Conservation (phyloP, 2,888 invertebrate species). For the Leptogaster cylindrica region DNA sequence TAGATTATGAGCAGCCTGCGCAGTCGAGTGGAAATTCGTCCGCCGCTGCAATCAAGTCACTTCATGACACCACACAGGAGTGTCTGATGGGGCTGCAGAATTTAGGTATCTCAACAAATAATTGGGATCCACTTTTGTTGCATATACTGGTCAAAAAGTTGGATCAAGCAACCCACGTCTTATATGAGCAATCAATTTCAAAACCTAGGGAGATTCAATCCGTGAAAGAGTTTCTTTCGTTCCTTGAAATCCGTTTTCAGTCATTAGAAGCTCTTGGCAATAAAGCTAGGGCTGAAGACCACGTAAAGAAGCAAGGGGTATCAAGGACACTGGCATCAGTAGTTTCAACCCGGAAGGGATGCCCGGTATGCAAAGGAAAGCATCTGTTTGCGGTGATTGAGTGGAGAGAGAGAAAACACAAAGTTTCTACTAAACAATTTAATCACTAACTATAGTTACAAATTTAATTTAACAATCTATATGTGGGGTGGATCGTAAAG, state of each 20-base stretch:
- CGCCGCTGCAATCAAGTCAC: neutral
- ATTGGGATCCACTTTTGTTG: neutral
- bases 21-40: constrained; percentile 8
- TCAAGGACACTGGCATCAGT: too few relatives aligned
- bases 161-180: neutral
- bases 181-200: neutral
- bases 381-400: too few relatives aligned
- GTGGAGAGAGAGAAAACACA: too few relatives aligned
- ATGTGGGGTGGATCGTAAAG: too few relatives aligned
- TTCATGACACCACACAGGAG: neutral
- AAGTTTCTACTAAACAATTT: too few relatives aligned
- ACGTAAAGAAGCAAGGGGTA: too few relatives aligned
- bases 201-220: neutral
- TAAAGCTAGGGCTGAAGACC: too few relatives aligned
- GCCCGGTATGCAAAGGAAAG: neutral
- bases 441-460: too few relatives aligned
- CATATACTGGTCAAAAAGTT: neutral
- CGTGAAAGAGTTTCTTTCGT: neutral
- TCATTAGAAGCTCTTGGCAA: neutral
- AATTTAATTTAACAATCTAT: too few relatives aligned
- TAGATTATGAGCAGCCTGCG: constrained; percentile 30
- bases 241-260: neutral
- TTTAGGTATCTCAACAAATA: neutral
- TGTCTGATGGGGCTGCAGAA: neutral
- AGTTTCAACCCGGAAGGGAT: too few relatives aligned